A percentile compares a stretch with the other conserved stretches of the same genome.
Evolutionary conservation across 64 coral and sea anemone genomes (phyloP).

Genomic region (Hydrozoanthus tunicans): DNA sequence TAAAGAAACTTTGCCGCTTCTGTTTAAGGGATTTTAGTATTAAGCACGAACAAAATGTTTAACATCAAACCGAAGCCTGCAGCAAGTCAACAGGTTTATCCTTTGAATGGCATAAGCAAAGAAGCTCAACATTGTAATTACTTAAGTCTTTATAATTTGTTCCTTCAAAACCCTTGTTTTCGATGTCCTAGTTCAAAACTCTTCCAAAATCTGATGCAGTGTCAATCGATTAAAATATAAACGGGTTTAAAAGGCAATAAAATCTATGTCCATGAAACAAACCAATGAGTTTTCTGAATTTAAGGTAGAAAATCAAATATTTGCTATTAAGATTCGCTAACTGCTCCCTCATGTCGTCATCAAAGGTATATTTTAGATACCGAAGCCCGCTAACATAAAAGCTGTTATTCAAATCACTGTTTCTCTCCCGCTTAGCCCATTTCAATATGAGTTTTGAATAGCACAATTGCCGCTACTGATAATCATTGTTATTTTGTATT

Average conservation of each 20-base stretch:
- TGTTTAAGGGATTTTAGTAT: neutral
- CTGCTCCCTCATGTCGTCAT: neutral
- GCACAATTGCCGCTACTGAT: neutral
- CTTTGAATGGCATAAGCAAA: neutral
- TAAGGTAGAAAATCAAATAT: neutral
- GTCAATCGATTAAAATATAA: neutral
- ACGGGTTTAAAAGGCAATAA: neutral
- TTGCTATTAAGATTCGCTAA: neutral
- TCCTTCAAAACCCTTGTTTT: neutral
- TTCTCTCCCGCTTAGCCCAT: constrained; percentile 9
- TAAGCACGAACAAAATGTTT: constrained; percentile 2
- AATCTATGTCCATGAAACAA: neutral
- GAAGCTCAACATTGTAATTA: constrained; percentile 10
- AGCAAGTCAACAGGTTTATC: neutral
- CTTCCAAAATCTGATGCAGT: neutral
- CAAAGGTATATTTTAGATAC: neutral
- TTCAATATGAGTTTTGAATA: neutral
- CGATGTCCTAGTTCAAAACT: neutral
- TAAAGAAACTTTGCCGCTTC: neutral
- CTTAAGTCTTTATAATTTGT: constrained; percentile 18
- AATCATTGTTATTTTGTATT: neutral
- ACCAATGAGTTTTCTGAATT: neutral
- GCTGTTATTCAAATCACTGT: neutral
- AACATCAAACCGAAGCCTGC: neutral
- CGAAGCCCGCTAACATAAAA: neutral